Evolutionary conservation across 1,140 invertebrate species (phyloP), one percentile per base, ranked within the genome.

Genomic region (Danaus melanippus): DNA sequence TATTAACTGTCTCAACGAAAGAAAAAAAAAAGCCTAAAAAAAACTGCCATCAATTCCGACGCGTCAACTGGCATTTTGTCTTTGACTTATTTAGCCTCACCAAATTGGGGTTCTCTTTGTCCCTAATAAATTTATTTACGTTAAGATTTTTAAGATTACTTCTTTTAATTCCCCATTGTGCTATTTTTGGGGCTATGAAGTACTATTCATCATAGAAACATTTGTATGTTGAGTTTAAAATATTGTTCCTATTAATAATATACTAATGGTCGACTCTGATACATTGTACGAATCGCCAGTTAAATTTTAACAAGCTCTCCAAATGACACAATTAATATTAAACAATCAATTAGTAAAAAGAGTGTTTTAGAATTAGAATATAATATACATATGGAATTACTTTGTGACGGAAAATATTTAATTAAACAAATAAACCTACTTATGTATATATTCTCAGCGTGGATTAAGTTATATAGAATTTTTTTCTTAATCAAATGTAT

Each of bases 41-140:
- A 77, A 76, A 67, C 54, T 61, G 57, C 56, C 70, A 76, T 74
- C 69, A 69, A 73, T 71, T 64, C 59, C 32, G 39, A 42, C 51
- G 58, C 64, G 72, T 66, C 66, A 60, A 70, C 54, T 72, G 70
- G 64, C 67, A 64, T 74, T 76, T 76, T 68, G 71, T 70, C 59
- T 65, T 66, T 74, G 66, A 72, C 63, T 66, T 71, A 71, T 74
- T 69, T 56, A 59, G 64, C 57, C 71, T 60, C 64, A 66, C 67
- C 46, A 71, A 79, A 68, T 75, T 69, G 62, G 76, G 69, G 70
- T 64, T 62, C 66, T 55, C 69, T 63, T 75, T 74, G 70, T 76
- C 73, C 74, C 75, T 71, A 78, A 66, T 62, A 77, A 79, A 77
- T 79, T 74, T 72, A 70, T 75, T 77, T 75, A 67, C 69, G 54